A percentile compares a stretch with the other conserved stretches of the same genome.
Conservation (phyloP, 2,888 invertebrate species). For the Conistra vaccinii region DNA sequence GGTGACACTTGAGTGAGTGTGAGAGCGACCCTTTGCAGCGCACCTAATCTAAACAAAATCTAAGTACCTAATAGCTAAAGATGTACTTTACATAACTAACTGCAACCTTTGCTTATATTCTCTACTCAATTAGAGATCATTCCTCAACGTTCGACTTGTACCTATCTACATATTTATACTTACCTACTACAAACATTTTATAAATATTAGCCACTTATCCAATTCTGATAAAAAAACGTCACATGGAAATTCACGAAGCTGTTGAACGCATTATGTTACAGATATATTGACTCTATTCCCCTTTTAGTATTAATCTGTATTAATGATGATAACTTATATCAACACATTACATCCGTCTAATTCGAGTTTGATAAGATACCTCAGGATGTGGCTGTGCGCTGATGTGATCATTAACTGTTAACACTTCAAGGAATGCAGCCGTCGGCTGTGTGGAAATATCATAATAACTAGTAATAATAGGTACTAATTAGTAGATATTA, state of each 20-base stretch:
- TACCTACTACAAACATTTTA: background rate
- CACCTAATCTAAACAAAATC: too few relatives aligned
- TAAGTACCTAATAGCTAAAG: too few relatives aligned
- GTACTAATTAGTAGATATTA: background rate
- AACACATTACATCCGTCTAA: constrained; percentile 25
- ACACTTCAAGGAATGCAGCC: background rate
- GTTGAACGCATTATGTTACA: constrained; percentile 16
- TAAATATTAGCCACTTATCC: background rate
- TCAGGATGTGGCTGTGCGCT: constrained; percentile 12
- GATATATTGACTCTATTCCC: constrained; percentile 26
- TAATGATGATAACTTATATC: constrained; percentile 40
- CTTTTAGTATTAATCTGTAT: constrained; percentile 30
- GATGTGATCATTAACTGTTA: constrained; percentile 2
- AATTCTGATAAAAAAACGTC: constrained; percentile 13
- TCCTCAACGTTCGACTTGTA: too few relatives aligned
- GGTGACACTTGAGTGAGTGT: too few relatives aligned
- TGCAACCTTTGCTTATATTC: too few relatives aligned
- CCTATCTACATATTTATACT: too few relatives aligned
- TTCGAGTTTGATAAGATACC: constrained; percentile 30
- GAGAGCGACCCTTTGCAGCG: too few relatives aligned
- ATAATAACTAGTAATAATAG: background rate
- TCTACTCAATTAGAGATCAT: too few relatives aligned
- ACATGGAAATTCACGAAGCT: background rate
- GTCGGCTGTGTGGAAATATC: background rate
- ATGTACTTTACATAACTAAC: too few relatives aligned